Evolutionary conservation across 2,888 invertebrate genomes (phyloP).

Genomic region (Drosophila siamana): DNA sequence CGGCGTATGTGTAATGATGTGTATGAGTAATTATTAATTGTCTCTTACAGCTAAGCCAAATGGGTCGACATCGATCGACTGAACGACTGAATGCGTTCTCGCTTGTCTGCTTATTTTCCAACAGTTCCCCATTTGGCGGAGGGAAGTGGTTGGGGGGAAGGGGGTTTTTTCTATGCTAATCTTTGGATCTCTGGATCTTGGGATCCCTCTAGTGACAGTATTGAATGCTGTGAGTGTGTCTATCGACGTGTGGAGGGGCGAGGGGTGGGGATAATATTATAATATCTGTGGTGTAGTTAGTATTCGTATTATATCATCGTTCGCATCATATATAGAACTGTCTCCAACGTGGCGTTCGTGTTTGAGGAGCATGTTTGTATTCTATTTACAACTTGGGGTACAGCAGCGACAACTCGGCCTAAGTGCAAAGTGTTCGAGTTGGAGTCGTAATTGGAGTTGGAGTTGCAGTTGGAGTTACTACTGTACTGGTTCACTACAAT

Average conservation of each 20-base stretch:
- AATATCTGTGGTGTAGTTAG: constrained; percentile 26
- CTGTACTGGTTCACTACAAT: constrained; percentile 39
- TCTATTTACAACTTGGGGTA: constrained; percentile 55
- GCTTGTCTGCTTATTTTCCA: not conserved
- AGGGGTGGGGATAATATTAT: constrained; percentile 39
- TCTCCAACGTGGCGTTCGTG: not conserved
- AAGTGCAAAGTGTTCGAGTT: no score
- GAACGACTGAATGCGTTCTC: not conserved
- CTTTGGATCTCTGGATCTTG: no score
- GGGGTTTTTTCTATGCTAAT: no score
- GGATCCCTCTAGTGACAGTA: constrained; percentile 25
- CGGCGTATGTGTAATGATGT: constrained; percentile 9
- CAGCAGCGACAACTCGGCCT: constrained; percentile 21
- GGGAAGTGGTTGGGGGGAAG: no score
- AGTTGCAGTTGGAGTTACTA: constrained; percentile 4
- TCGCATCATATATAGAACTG: constrained; percentile 9
- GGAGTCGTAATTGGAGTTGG: no score
- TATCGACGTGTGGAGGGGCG: not conserved
- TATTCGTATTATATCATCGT: constrained; percentile 31
- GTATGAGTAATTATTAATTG: constrained; percentile 34
- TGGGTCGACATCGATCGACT: constrained; percentile 9
- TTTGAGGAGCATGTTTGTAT: constrained; percentile 22
- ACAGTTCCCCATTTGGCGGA: not conserved
- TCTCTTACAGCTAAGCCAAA: constrained; percentile 30
- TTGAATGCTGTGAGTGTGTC: constrained; percentile 2